Base-by-base conservation (phyloP, 2,113 vertebrate species). In the Oreochromis spilurus region DNA sequence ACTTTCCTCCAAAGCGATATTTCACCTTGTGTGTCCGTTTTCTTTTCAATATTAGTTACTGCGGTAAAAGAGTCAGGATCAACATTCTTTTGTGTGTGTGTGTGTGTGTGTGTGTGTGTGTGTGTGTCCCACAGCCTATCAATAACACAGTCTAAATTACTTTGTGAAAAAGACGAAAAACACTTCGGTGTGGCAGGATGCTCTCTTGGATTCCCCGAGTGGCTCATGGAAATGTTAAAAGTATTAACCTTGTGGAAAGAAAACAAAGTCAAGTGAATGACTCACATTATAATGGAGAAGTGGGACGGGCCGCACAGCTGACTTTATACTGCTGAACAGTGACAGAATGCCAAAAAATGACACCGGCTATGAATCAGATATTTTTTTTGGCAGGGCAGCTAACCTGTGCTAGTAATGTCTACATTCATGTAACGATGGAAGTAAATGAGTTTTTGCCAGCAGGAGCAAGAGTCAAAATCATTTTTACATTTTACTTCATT, bases 1-100 rank as follows among this genome's bases (percentile, higher is more conserved):
- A 90, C 75, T 58, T 79, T 16, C 52, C 80, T 90, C 77, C 14
- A 75, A 83, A 88, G 85, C 9, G 14, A 90, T 85, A 87, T 85
- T 85, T 94, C 83, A 87, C 89, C 83, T 90, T 86, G 58, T n/a
- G n/a, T n/a, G n/a, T n/a, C n/a, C n/a, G n/a, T 85, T 93, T 89
- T 87, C 83, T 81, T 78, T 90, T 89, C 26, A 88, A 85, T 82
- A 53, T 86, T 67, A 60, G 57, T 91, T 84, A 84, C 75, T 86
- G 48, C 3, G 2, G 62, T 62, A 82, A 83, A 79, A 53, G 54
- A 86, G 67, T 90, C 82, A 21, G 52, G 67, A 79, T 81, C 81
- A 75, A 84, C 43, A 55, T 79, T 50, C 4, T 40, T 72, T 21
- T 11, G 87, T 60, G 85, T 58, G 65, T 60, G 7, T 57, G 21